phyloP scores from a whole-genome alignment of 2,113 vertebrate genomes.

The Lasiurus cinereus region DNA sequence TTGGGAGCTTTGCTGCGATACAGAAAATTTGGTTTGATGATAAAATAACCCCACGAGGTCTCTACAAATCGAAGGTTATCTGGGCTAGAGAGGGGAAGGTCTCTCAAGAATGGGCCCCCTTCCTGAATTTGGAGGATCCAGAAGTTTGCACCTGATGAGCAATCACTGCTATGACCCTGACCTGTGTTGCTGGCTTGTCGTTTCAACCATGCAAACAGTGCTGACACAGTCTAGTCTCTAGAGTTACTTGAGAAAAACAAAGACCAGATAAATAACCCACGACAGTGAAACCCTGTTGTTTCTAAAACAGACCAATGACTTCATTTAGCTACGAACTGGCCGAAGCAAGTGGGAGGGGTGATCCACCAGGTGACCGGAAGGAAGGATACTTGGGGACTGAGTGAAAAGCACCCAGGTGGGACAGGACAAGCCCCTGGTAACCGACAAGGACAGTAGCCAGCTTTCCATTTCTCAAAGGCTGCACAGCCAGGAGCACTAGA shows the following conservation, averaged over 20 bases:
- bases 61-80: constrained; percentile 74
- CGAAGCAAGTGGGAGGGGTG: neutral
- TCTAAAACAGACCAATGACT: constrained; percentile 27
- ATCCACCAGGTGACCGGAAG: neutral
- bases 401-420: neutral
- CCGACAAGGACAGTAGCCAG: constrained; percentile 1
- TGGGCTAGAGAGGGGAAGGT: constrained; percentile 39
- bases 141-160: constrained; percentile 29
- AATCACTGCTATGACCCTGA: constrained; percentile 1
- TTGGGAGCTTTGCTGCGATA: constrained; percentile 86
- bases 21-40: constrained; percentile 89
- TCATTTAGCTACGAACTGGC: constrained; percentile 17
- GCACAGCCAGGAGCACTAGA: neutral
- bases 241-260: constrained; percentile 63
- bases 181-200: neutral
- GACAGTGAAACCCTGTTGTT: neutral
- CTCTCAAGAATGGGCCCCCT: constrained; percentile 29
- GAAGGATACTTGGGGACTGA: neutral
- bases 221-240: neutral
- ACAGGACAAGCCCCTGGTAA: constrained; percentile 13
- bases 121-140: constrained; percentile 1
- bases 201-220: neutral
- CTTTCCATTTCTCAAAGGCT: neutral
- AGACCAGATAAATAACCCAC: constrained; percentile 23
- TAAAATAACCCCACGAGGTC: constrained; percentile 88